phyloP scores from a whole-genome alignment of 2,888 invertebrate species.

The Macrosiphum euphorbiae region DNA sequence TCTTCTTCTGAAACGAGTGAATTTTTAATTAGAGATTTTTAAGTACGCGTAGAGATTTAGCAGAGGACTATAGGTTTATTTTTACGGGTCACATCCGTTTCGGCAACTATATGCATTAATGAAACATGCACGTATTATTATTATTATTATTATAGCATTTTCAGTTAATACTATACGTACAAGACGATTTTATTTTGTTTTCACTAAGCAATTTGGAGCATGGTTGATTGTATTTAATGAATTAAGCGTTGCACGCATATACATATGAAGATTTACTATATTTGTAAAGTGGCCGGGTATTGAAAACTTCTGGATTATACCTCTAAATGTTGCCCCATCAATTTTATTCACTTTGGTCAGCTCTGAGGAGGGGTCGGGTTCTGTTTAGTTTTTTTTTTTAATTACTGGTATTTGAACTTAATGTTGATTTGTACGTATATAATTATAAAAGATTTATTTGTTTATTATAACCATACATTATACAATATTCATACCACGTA shows the following conservation, averaged over 20 bases:
- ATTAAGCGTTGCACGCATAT: neutral
- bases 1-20: neutral
- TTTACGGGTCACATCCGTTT: slow-evolving; percentile 8
- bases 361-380: neutral
- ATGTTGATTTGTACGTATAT: neutral
- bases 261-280: neutral
- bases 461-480: neutral
- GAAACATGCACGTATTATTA: neutral
- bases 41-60: slow-evolving; percentile 1
- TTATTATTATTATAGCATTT: neutral
- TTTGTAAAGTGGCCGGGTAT: neutral
- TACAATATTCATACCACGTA: neutral
- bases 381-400: neutral
- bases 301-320: neutral
- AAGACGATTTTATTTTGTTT: neutral
- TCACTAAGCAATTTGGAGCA: neutral
- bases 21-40: slow-evolving; percentile 32
- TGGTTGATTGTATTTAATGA: neutral
- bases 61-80: neutral
- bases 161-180: neutral
- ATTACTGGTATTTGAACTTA: neutral
- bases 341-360: neutral
- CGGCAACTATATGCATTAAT: neutral
- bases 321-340: neutral
- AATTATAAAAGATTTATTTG: neutral